A percentile compares a stretch with the other conserved stretches of the same genome.
phyloP scores from a whole-genome alignment of 1,140 invertebrate genomes.

The Drosophila eugracilis region DNA sequence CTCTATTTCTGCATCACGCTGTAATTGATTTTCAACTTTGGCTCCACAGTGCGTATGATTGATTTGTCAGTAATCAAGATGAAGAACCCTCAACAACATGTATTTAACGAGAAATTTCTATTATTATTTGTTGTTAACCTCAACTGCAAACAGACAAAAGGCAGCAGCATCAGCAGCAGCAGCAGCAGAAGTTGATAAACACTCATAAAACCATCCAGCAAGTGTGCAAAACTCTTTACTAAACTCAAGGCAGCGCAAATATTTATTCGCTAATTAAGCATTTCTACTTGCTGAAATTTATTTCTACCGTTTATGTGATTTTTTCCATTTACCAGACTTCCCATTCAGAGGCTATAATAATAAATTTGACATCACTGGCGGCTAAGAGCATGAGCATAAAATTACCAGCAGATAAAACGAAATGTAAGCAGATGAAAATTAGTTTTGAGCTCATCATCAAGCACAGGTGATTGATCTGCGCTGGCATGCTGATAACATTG shows the following conservation, averaged over 20 bases:
- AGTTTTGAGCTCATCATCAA: conserved; percentile 28
- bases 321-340: conserved; percentile 36
- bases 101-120: conserved; percentile 48
- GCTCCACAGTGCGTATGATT: conserved; percentile 47
- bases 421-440: conserved; percentile 50
- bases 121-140: conserved; percentile 50
- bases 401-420: conserved; percentile 21
- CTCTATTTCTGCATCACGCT: conserved; percentile 15
- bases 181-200: too few species aligned
- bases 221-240: conserved; percentile 48
- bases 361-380: conserved; percentile 76
- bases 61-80: conserved; percentile 31
- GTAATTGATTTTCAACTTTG: conserved; percentile 42
- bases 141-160: conserved; percentile 31
- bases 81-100: conserved; percentile 18
- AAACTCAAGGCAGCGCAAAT: conserved; percentile 53
- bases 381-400: conserved; percentile 72
- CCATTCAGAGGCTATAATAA: conserved; percentile 61
- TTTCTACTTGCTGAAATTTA: conserved; percentile 54
- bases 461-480: conserved; percentile 41
- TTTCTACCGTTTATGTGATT: conserved; percentile 26
- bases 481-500: conserved; percentile 56
- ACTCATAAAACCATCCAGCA: conserved; percentile 28
- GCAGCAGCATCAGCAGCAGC: too few species aligned
- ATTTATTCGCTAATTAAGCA: conserved; percentile 74